Evolutionary conservation across 2,113 vertebrate genomes (phyloP).

Genomic region (Triplophysa dalaica): DNA sequence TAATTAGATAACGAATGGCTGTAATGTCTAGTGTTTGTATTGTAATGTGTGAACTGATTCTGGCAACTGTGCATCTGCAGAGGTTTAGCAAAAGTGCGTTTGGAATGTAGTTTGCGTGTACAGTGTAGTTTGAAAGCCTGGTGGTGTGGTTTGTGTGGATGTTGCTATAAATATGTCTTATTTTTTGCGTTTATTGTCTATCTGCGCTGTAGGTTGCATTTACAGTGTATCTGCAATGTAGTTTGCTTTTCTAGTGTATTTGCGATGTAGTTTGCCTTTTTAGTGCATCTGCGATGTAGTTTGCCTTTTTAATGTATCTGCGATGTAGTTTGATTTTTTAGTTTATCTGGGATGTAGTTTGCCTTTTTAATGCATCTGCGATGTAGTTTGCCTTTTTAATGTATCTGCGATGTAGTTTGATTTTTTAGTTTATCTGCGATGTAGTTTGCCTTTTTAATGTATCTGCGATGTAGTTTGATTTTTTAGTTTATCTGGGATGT

Average conservation of each 20-base stretch:
- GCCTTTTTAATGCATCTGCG: not conserved
- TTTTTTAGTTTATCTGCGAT: not conserved
- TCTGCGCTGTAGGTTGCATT: not conserved
- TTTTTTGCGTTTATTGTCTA: too few relatives aligned
- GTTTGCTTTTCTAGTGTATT: not conserved
- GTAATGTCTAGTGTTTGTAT: not conserved
- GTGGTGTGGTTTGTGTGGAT: too few relatives aligned
- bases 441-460: too few relatives aligned
- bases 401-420: not conserved
- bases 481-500: not conserved
- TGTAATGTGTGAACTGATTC: too few relatives aligned
- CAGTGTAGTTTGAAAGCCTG: too few relatives aligned
- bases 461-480: not conserved
- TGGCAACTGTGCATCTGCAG: too few relatives aligned
- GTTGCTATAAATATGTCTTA: too few relatives aligned
- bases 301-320: not conserved
- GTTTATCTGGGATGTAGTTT: not conserved
- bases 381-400: not conserved
- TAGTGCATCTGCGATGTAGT: not conserved
- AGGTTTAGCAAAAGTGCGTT: too few relatives aligned
- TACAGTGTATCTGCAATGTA: not conserved
- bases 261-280: not conserved
- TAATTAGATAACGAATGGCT: slow-evolving; percentile 1
- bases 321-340: too few relatives aligned
- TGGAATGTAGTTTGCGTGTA: too few relatives aligned